Conservation (phyloP, 1,140 invertebrate genomes). For the Heliconius eleuchia region DNA sequence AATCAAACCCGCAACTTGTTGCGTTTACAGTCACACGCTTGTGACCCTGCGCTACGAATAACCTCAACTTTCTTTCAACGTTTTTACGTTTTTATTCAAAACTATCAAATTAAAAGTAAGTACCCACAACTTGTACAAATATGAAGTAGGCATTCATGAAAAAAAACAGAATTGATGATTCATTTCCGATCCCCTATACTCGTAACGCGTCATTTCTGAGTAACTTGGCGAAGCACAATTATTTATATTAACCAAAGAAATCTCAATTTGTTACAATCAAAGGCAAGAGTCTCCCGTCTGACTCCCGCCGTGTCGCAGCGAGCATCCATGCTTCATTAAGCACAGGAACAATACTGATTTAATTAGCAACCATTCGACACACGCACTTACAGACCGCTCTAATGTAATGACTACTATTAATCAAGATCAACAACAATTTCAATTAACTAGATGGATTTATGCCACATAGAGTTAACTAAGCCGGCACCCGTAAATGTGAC, state of each 20-base stretch:
- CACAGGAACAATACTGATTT: slow-evolving; percentile 72
- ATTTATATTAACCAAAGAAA: slow-evolving; percentile 67
- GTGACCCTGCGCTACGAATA: no score
- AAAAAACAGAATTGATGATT: slow-evolving; percentile 39
- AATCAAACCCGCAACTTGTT: no score
- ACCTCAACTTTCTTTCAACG: no score
- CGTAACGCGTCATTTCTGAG: slow-evolving; percentile 41
- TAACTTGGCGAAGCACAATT: slow-evolving; percentile 52
- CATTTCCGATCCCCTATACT: slow-evolving; percentile 62
- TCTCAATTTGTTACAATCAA: slow-evolving; percentile 74
- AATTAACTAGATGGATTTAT: slow-evolving; percentile 36
- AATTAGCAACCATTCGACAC: slow-evolving; percentile 76
- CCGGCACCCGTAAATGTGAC: slow-evolving; percentile 6
- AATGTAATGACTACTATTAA: slow-evolving; percentile 65
- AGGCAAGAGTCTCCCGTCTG: slow-evolving; percentile 49
- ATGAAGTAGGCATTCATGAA: background rate
- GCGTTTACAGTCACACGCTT: no score
- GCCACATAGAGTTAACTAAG: slow-evolving; percentile 24
- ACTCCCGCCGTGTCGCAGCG: slow-evolving; percentile 47
- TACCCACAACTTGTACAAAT: background rate
- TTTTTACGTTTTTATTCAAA: background rate
- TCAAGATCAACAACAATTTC: slow-evolving; percentile 59
- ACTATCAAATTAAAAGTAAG: background rate
- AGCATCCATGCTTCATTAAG: slow-evolving; percentile 59
- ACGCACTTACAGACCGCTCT: slow-evolving; percentile 50